phyloP scores from a whole-genome alignment of 1,140 invertebrate species.

The Cecropterus lyciades region DNA sequence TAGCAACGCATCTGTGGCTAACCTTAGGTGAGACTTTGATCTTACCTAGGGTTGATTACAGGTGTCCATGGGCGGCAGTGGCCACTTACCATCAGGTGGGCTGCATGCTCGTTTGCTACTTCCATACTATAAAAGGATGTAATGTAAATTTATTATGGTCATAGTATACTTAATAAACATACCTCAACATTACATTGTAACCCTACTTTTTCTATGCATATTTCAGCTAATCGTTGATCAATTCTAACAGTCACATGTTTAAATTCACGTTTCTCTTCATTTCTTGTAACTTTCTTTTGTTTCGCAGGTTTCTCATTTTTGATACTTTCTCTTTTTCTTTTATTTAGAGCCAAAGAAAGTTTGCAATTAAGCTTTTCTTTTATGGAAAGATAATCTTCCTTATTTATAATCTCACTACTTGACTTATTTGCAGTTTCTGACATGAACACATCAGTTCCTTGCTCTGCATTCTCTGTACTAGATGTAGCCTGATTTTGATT shows the following conservation, averaged over 20 bases:
- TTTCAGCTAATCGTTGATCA: slow-evolving; percentile 66
- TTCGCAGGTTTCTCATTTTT: slow-evolving; percentile 70
- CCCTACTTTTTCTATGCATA: slow-evolving; percentile 60
- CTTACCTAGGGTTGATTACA: too few relatives aligned
- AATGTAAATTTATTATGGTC: too few relatives aligned
- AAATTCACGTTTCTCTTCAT: slow-evolving; percentile 42
- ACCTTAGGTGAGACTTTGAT: too few relatives aligned
- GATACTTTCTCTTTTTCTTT: slow-evolving; percentile 67
- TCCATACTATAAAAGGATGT: too few relatives aligned
- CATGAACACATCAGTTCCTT: slow-evolving; percentile 57
- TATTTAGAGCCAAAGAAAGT: slow-evolving; percentile 70
- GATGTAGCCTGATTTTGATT: slow-evolving; percentile 32
- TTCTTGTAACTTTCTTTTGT: slow-evolving; percentile 58
- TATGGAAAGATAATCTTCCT: slow-evolving; percentile 72
- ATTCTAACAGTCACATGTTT: slow-evolving; percentile 64
- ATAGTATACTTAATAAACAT: slow-evolving; percentile 24
- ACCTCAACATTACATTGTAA: slow-evolving; percentile 64
- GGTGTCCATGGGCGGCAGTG: too few relatives aligned
- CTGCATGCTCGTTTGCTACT: too few relatives aligned
- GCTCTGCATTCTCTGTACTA: slow-evolving; percentile 23
- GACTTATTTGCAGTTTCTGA: slow-evolving; percentile 40
- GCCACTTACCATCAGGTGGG: too few relatives aligned
- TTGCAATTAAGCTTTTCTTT: slow-evolving; percentile 78
- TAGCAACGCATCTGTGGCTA: too few relatives aligned
- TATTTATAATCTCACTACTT: slow-evolving; percentile 67